These are phyloP conservation scores for Eupithecia subumbrata DNA, from an alignment of 2,888 invertebrate species.

Conservation along the genomic window DNA sequence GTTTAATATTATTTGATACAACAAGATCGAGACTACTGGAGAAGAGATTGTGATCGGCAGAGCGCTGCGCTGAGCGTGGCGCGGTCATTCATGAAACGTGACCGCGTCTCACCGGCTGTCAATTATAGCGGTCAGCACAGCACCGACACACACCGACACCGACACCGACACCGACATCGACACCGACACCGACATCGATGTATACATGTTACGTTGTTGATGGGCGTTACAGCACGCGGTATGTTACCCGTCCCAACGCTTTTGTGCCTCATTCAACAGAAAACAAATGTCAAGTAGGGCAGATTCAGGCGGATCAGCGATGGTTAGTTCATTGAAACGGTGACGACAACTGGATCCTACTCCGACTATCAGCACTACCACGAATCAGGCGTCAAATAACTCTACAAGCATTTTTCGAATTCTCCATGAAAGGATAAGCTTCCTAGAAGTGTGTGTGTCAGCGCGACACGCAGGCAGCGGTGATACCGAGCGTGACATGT, in stretches of 20 bases:
- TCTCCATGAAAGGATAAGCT: neutral
- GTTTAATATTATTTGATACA: neutral
- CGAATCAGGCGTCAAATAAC: neutral
- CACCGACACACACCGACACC: neutral
- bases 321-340: too few species aligned
- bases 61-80: neutral
- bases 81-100: conserved; percentile 21
- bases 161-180: neutral
- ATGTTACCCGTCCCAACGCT: neutral
- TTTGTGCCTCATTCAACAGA: neutral
- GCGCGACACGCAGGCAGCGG: neutral
- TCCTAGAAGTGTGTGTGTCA: neutral
- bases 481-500: conserved; percentile 46
- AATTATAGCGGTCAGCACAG: conserved; percentile 14
- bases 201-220: neutral
- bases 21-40: neutral
- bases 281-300: neutral
- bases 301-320: neutral
- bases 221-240: neutral
- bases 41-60: neutral
- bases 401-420: neutral
- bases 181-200: neutral
- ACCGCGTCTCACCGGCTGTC: conserved; percentile 26
- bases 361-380: too few species aligned
- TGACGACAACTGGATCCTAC: too few species aligned